Conservation (phyloP, 2,888 invertebrate species). For the Volucella bombylans region DNA sequence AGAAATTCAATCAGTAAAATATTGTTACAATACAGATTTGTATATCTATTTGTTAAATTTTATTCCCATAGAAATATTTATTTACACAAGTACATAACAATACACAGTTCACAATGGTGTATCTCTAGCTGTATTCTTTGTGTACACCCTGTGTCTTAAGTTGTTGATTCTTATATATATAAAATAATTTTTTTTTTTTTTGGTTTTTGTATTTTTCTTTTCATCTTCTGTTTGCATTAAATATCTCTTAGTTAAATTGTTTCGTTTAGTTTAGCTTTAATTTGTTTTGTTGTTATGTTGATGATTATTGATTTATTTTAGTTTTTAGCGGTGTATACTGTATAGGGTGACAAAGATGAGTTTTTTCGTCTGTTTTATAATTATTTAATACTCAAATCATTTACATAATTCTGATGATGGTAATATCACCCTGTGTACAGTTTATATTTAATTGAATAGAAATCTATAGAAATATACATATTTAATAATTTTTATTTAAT, state of each 20-base stretch:
- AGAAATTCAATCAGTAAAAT: conserved; percentile 36
- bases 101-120: not conserved
- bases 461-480: conserved; percentile 1
- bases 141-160: conserved; percentile 43
- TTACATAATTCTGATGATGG: not conserved
- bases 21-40: conserved; percentile 28
- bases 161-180: conserved; percentile 24
- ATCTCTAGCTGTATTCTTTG: conserved; percentile 9
- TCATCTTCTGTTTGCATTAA: not conserved
- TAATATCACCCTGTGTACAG: conserved; percentile 4
- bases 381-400: not conserved
- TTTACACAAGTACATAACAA: not conserved
- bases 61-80: conserved; percentile 26
- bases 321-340: not conserved
- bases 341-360: not conserved
- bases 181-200: conserved; percentile 22
- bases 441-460: not conserved
- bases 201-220: not conserved
- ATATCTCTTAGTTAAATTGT: conserved; percentile 42
- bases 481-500: not conserved
- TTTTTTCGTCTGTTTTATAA: not conserved
- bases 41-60: conserved; percentile 52
- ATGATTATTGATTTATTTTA: conserved; percentile 5
- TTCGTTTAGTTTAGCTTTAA: conserved; percentile 23
- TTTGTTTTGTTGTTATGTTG: conserved; percentile 24